Base-by-base conservation (phyloP, 2,797 vertebrate genomes). In the Neoniphon sammara region DNA sequence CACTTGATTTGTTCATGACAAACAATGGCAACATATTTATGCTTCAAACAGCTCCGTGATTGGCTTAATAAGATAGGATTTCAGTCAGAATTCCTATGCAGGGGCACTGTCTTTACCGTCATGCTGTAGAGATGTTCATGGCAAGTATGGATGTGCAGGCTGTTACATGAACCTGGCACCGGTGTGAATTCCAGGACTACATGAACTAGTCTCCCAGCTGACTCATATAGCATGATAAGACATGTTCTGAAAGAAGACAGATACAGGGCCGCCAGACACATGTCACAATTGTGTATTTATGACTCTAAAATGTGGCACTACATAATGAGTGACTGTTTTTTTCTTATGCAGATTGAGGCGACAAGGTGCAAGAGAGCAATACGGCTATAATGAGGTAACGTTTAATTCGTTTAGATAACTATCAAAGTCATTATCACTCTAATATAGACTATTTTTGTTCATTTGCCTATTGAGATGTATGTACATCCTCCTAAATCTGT, bases 341-440 rank as follows among this genome's bases (percentile, higher is more conserved):
- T 17, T 10, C 42, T 15, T 73, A 36, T 66, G 1, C 92, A 95
- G 95, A 84, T 77, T 95, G 56, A 92, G 91, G 62, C 80, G 90
- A 77, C 92, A 91, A 75, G 89, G 91, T 49, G 81, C 90, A 20
- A 85, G 91, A 86, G 92, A 93, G 56, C 89, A 94, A 69, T 94
- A 91, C 15, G 93, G 94, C 56, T 95, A 95, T 81, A 94, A 91
- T 67, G 93, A 95, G 94, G 95, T 95, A 91, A 77, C 9, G 11
- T 6, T 5, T 12, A 61, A 21, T 18, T 4, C 23, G 9, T 70
- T 66, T 46, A 27, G 2, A 66, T 12, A 12, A 31, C 3, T 14
- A 39, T 55, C 23, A 27, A 9, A 39, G 31, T 67, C 8, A 34
- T 8, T n/a, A 34, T 34, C 30, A 4, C 11, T 14, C 31, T 75